Conservation (phyloP, 2,888 invertebrate genomes). For the Noctua comes region DNA sequence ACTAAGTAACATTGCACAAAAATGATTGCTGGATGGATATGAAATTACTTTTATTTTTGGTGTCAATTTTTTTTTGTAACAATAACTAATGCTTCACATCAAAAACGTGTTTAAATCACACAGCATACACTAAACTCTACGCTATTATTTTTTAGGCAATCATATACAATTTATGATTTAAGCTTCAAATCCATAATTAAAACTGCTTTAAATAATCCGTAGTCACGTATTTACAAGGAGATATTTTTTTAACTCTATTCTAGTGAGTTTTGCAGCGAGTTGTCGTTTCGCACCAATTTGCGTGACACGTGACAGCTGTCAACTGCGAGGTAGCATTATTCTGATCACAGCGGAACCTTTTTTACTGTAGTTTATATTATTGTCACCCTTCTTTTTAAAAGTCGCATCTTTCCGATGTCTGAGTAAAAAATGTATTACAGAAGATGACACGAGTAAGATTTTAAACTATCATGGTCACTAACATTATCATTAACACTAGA, state of each 20-base stretch:
- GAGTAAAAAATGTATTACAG: neutral
- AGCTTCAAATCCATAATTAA: neutral
- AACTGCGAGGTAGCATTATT: conserved; percentile 28
- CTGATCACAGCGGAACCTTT: conserved; percentile 32
- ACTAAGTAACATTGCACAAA: neutral
- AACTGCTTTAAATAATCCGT: neutral
- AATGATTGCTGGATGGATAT: neutral
- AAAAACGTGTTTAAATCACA: neutral
- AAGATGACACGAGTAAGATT: neutral
- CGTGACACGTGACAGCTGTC: conserved; percentile 30
- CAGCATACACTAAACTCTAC: neutral
- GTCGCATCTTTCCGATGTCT: neutral
- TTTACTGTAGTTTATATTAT: neutral
- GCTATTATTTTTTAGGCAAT: neutral
- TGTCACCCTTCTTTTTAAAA: neutral
- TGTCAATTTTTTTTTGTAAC: neutral
- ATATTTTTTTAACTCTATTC: conserved; percentile 10
- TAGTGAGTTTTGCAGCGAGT: conserved; percentile 15
- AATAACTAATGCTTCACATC: neutral
- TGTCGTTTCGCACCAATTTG: conserved; percentile 19
- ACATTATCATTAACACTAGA: no score
- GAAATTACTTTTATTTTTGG: neutral
- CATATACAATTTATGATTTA: neutral
- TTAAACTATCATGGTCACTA: no score
- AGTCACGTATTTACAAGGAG: neutral